Evolutionary conservation across 2,888 invertebrate species (phyloP), one percentile per base, ranked within the genome.

Genomic region (Nemurella pictetii): DNA sequence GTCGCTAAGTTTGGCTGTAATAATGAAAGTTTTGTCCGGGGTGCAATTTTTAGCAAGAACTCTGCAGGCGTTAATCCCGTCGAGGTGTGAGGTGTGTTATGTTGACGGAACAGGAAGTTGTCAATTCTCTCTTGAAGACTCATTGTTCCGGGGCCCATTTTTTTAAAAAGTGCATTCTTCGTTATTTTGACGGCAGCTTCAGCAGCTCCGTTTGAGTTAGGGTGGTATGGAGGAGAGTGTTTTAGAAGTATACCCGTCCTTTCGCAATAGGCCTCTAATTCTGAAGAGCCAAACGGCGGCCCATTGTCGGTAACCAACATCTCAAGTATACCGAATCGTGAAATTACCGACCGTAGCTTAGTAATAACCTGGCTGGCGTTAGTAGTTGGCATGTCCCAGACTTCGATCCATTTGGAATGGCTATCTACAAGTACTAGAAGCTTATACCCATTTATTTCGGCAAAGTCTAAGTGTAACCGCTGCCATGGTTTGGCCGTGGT

Each of bases 271-370:
- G 36, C 30, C 20, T 27, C 7, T 35, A 85, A 80, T 27, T 81
- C 81, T 15, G 55, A 30, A 74, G 84, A 85, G 1, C 55, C 25
- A 74, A 84, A 85, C 7, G 55, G 74, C 9, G 35, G 85, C 26
- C 85, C 85, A 84, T 80, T 83, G 36, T 85, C 84, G 0, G 80
- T 36, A 20, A 85, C 80, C 15, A n/a, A n/a, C n/a, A n/a, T n/a
- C n/a, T n/a, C n/a, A n/a, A 77, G 4, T 2, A 75, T 30, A 0
- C 84, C 84, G 27, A 80, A 77, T n/a, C 30, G 27, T 20, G 81
- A 27, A 55, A 84, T 81, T n/a, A 78, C 55, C 4, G 30, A 35
- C 9, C 80, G 4, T 4, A 85, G 25, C 28, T 80, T 78, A 25
- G 32, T 7, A n/a, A 80, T 84, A 25, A 80, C 80, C 7, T 27